Evolutionary conservation across 2,113 vertebrate species (phyloP), one percentile per base, ranked within the genome.

Genomic region (Leptodactylus fuscus): DNA sequence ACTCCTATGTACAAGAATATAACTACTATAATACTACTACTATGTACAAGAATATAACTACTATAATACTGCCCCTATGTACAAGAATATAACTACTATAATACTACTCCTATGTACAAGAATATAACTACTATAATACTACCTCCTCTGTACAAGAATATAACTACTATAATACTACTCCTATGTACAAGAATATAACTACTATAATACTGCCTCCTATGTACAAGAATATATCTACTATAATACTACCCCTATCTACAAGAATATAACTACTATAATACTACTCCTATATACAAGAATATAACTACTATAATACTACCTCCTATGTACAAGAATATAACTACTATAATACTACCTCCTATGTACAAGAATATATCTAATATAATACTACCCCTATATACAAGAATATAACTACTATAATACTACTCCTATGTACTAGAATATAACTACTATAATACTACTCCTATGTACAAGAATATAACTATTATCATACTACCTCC

Each of bases 321-420:
- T 29, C 60, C 60, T 65, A 29, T 65, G 5, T 65, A 65, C 60
- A 32, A 65, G 60, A 65, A 32, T 65, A 65, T 65, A 65, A 65
- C 60, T 65, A 65, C 60, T 65, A 32, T 65, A 65, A 65, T 65
- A 32, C 60, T 65, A 27, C 60, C 41, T 12, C 55, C 55, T 60
- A 60, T 60, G 12, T 60, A 60, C 60, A 65, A 32, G 60, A 65
- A 65, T 65, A 65, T 65, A 65, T 29, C 60, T 65, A 65, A 24
- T 32, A 65, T 65, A 65, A 65, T 65, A 65, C 60, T 65, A 27
- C 60, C 9, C 60, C 60, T 65, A 65, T 65, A 1, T 65, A 65
- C 55, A 60, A 60, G 55, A 60, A 60, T 60, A 60, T 60, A 60
- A 60, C 24, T 60, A 60, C 55, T 60, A 60, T 60, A 60, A 60